These are phyloP conservation scores for Hydra vulgaris DNA, from an alignment of 30 jellyfish, hydroid and myxozoan species.

Conservation along the genomic window DNA sequence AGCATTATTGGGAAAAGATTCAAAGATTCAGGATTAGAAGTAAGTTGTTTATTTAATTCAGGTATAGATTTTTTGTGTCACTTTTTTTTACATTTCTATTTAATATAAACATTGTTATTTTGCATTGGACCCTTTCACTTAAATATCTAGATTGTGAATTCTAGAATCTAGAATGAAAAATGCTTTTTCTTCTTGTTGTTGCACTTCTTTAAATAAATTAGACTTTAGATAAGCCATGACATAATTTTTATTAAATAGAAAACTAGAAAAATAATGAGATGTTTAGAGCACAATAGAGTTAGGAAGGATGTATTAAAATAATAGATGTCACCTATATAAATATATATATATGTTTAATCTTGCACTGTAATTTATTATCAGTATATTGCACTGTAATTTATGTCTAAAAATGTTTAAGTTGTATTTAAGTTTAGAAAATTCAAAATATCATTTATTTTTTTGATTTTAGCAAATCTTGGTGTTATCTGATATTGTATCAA, in stretches of 20 bases:
- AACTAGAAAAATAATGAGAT: background rate
- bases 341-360: background rate
- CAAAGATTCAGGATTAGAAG: conserved; percentile 48
- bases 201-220: too few relatives aligned
- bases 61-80: background rate
- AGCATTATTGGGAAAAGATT: conserved; percentile 49
- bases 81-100: background rate
- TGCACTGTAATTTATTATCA: background rate
- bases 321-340: background rate
- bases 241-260: background rate
- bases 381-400: too few relatives aligned
- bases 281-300: background rate
- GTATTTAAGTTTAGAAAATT: background rate
- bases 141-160: background rate
- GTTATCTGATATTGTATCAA: conserved; percentile 44
- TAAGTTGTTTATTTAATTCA: background rate
- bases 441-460: background rate
- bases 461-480: conserved; percentile 11
- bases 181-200: background rate
- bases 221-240: background rate
- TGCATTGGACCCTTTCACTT: background rate
- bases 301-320: background rate
- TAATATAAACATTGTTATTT: background rate
- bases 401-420: background rate
- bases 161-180: background rate